Evolutionary conservation across 2,888 invertebrate species (phyloP).

Genomic region (Siphlonurus alternatus): DNA sequence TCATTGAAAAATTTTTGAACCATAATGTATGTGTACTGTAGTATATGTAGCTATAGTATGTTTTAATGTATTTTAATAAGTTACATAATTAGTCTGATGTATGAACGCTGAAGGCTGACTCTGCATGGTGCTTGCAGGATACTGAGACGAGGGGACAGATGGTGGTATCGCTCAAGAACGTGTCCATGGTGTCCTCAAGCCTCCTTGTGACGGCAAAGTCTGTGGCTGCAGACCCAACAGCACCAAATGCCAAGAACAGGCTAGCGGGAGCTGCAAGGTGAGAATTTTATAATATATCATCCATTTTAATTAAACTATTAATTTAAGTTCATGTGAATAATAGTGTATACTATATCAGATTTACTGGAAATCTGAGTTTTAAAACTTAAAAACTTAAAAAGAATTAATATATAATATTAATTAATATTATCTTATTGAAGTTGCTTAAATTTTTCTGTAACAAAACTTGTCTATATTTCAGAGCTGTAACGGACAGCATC

Average conservation of each 20-base stretch:
- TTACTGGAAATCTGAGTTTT: neutral
- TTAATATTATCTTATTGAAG: neutral
- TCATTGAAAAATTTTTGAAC: neutral
- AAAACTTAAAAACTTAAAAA: neutral
- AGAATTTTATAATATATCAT: neutral
- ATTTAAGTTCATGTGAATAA: neutral
- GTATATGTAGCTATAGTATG: no score
- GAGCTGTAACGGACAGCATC: slow-evolving; percentile 83
- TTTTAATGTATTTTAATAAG: no score
- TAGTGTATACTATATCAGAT: neutral
- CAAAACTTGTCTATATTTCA: slow-evolving; percentile 15
- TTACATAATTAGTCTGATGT: no score
- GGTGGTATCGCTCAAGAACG: slow-evolving; percentile 70
- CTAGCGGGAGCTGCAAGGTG: slow-evolving; percentile 63
- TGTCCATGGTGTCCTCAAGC: slow-evolving; percentile 73
- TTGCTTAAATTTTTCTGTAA: neutral
- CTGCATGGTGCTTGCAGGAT: slow-evolving; percentile 45
- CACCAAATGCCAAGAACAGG: slow-evolving; percentile 82
- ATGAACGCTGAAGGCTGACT: no score
- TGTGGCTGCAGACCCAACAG: slow-evolving; percentile 72
- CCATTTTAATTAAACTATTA: neutral
- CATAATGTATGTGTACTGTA: neutral
- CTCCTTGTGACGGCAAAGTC: slow-evolving; percentile 76
- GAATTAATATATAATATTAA: neutral
- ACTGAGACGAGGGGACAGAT: slow-evolving; percentile 59